Conservation (phyloP, 2,113 vertebrate genomes). For the Addax nasomaculatus region DNA sequence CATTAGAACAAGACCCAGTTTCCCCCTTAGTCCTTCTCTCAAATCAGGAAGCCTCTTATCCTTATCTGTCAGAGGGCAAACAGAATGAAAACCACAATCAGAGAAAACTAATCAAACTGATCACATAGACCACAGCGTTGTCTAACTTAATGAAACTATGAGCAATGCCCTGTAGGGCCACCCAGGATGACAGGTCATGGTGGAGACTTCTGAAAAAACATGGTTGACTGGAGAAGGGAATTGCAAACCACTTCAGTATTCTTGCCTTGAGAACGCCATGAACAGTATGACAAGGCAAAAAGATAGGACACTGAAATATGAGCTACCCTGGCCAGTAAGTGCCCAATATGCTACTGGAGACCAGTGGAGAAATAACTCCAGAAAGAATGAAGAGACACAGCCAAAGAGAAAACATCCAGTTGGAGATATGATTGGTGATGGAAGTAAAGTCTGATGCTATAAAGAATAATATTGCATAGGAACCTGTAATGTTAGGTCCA, state of each 20-base stretch:
- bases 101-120: background rate
- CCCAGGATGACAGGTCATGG: background rate
- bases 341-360: background rate
- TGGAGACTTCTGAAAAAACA: background rate
- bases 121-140: background rate
- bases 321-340: background rate
- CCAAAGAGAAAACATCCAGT: background rate
- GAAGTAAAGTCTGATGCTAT: background rate
- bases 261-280: accelerated
- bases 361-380: background rate
- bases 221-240: background rate
- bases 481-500: background rate
- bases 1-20: background rate
- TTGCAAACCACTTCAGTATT: background rate
- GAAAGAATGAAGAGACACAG: background rate
- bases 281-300: background rate
- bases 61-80: background rate
- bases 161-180: background rate
- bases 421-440: background rate
- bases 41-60: background rate
- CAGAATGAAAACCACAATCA: background rate
- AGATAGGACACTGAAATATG: background rate
- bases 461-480: background rate
- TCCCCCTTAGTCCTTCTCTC: background rate
- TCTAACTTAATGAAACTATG: background rate